Conservation (phyloP, 1,140 invertebrate species). For the Carposina sasakii region DNA sequence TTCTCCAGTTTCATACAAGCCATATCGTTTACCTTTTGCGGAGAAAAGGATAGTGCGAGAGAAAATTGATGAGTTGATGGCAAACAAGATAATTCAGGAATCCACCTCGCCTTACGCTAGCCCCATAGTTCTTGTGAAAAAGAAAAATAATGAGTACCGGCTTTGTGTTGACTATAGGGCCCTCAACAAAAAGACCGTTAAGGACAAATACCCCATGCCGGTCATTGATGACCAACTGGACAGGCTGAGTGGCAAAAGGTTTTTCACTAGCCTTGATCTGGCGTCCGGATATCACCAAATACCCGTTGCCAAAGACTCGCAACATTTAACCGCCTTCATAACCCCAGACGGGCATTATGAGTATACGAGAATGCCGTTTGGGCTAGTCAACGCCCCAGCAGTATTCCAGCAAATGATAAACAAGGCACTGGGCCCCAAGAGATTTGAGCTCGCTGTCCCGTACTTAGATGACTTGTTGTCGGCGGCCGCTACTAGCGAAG, state of each 20-base stretch:
- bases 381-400: constrained; percentile 8
- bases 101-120: constrained; percentile 17
- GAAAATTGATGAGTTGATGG: constrained; percentile 16
- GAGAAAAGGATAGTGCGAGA: constrained; percentile 13
- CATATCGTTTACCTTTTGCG: constrained; percentile 6
- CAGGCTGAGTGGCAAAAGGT: background rate
- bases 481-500: constrained; percentile 16
- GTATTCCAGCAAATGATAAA: constrained; percentile 23
- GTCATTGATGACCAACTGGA: constrained; percentile 9
- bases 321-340: constrained; percentile 11
- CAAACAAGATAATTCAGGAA: constrained; percentile 1
- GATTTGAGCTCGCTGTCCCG: constrained; percentile 13
- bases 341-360: constrained; percentile 25
- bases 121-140: constrained; percentile 27
- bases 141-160: constrained; percentile 7
- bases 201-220: constrained; percentile 9
- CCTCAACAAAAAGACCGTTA: constrained; percentile 11
- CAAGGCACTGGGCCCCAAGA: constrained; percentile 9
- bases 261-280: constrained; percentile 9
- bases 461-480: constrained; percentile 31
- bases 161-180: constrained; percentile 10
- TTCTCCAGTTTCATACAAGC: constrained; percentile 2
- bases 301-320: constrained; percentile 13
- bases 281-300: constrained; percentile 27
- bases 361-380: constrained; percentile 10